Percentiles rank a stretch among this genome's conserved stretches.
Conservation (phyloP, 1,140 invertebrate genomes). For the Nomia melanderi region DNA sequence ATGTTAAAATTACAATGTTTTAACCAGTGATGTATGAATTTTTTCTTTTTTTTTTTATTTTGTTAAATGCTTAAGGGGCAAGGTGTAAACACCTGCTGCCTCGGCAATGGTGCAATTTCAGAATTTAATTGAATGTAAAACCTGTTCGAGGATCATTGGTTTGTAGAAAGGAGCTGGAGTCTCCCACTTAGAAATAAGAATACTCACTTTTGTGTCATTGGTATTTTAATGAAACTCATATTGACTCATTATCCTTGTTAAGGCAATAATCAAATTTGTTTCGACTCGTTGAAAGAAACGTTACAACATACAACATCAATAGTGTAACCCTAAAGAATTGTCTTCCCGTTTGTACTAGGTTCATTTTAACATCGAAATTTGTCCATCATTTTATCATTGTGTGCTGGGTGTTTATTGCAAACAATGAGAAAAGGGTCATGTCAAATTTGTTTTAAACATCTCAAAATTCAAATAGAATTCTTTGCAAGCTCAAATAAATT, state of each 20-base stretch:
- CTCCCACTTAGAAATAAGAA: conserved; percentile 35
- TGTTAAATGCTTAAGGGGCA: conserved; percentile 8
- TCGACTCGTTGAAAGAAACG: conserved; percentile 34
- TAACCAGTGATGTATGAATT: conserved; percentile 5
- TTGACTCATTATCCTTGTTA: conserved; percentile 42
- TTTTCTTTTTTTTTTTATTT: background rate
- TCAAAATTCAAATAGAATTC: background rate
- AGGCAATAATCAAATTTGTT: conserved; percentile 29
- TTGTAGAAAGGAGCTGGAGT: conserved; percentile 42
- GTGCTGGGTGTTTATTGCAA: conserved; percentile 8
- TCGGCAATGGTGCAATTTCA: conserved; percentile 36
- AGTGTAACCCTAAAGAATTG: conserved; percentile 53
- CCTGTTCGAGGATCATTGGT: conserved; percentile 18
- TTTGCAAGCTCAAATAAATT: background rate
- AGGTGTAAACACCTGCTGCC: background rate
- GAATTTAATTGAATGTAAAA: background rate
- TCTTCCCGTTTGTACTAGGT: conserved; percentile 46
- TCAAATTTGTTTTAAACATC: background rate
- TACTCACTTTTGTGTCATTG: conserved; percentile 58
- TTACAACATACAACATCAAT: conserved; percentile 56
- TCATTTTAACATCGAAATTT: conserved; percentile 17
- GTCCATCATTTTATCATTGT: background rate
- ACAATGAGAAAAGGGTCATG: background rate
- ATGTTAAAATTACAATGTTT: conserved; percentile 3
- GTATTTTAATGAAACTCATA: conserved; percentile 58